Conservation (phyloP, 2,888 invertebrate genomes). For the Rotaria sp. region DNA sequence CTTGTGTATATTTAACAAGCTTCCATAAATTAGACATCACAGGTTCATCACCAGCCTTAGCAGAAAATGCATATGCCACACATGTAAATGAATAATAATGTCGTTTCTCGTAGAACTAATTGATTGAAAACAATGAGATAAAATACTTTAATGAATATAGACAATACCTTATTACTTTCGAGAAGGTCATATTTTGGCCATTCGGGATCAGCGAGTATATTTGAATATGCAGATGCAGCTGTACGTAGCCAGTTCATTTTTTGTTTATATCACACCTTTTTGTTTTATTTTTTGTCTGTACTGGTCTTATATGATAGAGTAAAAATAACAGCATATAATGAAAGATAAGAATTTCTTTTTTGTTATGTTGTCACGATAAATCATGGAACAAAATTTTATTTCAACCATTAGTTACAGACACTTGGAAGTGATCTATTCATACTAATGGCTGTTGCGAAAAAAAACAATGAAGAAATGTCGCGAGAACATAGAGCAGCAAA, state of each 20-base stretch:
- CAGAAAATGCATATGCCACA: neutral
- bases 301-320: neutral
- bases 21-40: constrained; percentile 40
- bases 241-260: neutral
- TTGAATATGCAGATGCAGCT: constrained; percentile 15
- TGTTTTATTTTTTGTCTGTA: neutral
- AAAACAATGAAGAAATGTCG: neutral
- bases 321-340: neutral
- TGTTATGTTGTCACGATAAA: neutral
- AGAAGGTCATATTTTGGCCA: constrained; percentile 22
- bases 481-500: neutral
- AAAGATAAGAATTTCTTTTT: neutral
- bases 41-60: constrained; percentile 30
- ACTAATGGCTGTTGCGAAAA: neutral
- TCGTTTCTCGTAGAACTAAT: neutral
- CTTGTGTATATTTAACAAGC: constrained; percentile 40
- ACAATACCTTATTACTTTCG: neutral
- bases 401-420: neutral
- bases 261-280: neutral
- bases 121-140: neutral
- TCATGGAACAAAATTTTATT: neutral
- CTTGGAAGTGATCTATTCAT: neutral
- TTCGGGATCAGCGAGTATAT: neutral
- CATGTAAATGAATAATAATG: neutral
- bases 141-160: neutral